Percentiles rank a stretch among this genome's conserved stretches.
Conservation (phyloP, 2,113 vertebrate genomes). For the Verasper variegatus region DNA sequence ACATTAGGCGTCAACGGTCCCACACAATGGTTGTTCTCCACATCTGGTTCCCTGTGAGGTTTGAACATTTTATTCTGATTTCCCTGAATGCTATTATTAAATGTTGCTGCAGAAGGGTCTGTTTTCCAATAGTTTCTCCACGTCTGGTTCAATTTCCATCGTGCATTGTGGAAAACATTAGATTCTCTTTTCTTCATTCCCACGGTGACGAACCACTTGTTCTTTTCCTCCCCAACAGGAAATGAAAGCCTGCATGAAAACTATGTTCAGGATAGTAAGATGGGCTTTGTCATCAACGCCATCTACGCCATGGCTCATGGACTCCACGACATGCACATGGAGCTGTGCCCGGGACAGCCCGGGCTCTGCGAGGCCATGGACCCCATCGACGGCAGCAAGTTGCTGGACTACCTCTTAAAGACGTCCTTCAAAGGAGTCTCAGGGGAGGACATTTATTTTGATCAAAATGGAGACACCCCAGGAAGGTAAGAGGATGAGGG, state of each 20-base stretch:
- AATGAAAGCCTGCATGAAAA: slow-evolving; percentile 96
- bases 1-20: no score
- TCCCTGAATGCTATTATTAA: slow-evolving; percentile 19
- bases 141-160: slow-evolving; percentile 1
- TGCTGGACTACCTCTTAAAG: slow-evolving; percentile 95
- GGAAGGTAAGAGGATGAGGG: slow-evolving; percentile 86
- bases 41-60: slow-evolving; percentile 34
- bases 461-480: slow-evolving; percentile 96
- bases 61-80: slow-evolving; percentile 26
- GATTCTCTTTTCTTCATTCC: background rate
- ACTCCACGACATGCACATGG: slow-evolving; percentile 94
- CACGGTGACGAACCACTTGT: background rate
- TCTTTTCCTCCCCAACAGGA: slow-evolving; percentile 74
- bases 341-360: slow-evolving; percentile 87
- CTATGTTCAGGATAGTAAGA: slow-evolving; percentile 98
- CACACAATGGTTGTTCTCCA: slow-evolving; percentile 3
- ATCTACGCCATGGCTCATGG: slow-evolving; percentile 99
- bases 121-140: slow-evolving; percentile 11
- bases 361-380: slow-evolving; percentile 97
- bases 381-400: slow-evolving; percentile 95
- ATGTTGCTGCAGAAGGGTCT: slow-evolving; percentile 25
- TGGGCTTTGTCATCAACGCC: slow-evolving; percentile 99
- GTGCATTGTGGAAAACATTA: slow-evolving; percentile 6
- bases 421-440: slow-evolving; percentile 94
- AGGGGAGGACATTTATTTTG: slow-evolving; percentile 97